phyloP scores from a whole-genome alignment of 2,113 vertebrate genomes.

The Athene noctua region DNA sequence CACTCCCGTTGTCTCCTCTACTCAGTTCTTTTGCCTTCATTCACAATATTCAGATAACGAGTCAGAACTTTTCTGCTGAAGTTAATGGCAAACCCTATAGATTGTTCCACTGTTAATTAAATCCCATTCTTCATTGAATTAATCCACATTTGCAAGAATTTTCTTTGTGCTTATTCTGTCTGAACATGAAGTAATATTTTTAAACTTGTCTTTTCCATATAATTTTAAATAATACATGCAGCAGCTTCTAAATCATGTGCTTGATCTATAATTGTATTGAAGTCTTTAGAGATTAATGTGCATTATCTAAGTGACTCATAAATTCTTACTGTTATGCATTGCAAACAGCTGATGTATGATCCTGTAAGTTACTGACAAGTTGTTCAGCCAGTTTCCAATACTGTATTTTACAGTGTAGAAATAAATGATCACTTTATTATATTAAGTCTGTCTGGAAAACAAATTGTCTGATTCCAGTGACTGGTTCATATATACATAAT shows the following conservation, averaged over 20 bases:
- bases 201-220: background rate
- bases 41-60: background rate
- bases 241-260: background rate
- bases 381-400: background rate
- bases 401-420: constrained; percentile 12
- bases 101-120: background rate
- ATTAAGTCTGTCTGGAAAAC: background rate
- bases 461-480: background rate
- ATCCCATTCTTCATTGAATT: background rate
- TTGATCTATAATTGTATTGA: background rate
- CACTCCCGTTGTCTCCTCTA: background rate
- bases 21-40: background rate
- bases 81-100: background rate
- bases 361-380: background rate
- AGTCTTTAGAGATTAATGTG: background rate
- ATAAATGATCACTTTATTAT: background rate
- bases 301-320: background rate
- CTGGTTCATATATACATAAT: background rate
- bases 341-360: background rate
- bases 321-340: background rate
- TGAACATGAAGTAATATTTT: background rate
- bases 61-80: background rate
- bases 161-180: background rate
- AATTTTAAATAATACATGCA: background rate
- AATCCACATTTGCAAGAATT: background rate